Evolutionary conservation across 1,140 invertebrate genomes (phyloP).

Genomic region (Anagrus nilaparvatae): DNA sequence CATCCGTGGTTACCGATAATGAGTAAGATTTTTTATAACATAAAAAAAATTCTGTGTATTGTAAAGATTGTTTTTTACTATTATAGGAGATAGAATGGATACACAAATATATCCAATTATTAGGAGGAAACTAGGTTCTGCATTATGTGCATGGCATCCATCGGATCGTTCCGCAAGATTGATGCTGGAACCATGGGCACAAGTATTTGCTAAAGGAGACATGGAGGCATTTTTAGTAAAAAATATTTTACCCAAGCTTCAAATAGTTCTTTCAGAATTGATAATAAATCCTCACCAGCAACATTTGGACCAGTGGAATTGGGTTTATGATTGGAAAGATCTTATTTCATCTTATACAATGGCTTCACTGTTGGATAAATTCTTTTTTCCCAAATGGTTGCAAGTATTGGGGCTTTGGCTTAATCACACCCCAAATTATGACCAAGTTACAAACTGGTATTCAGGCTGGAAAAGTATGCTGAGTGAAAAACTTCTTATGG

Average conservation of each 20-base stretch:
- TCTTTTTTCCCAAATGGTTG: constrained; percentile 83
- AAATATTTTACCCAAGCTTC: constrained; percentile 86
- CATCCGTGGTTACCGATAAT: constrained; percentile 87
- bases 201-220: constrained; percentile 70
- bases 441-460: constrained; percentile 81
- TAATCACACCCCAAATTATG: constrained; percentile 68
- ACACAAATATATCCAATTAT: constrained; percentile 83
- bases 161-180: constrained; percentile 82
- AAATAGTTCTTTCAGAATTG: constrained; percentile 60
- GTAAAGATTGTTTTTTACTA: constrained; percentile 12
- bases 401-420: constrained; percentile 72
- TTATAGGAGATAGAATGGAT: constrained; percentile 52
- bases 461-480: constrained; percentile 77
- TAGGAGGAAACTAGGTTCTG: constrained; percentile 79
- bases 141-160: constrained; percentile 84
- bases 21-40: constrained; percentile 35
- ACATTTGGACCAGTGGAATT: constrained; percentile 70
- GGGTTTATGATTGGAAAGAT: constrained; percentile 80
- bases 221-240: constrained; percentile 79
- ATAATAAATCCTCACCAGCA: constrained; percentile 82
- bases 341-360: constrained; percentile 61
- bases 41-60: neutral
- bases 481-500: constrained; percentile 52
- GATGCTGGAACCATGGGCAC: constrained; percentile 89
- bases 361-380: constrained; percentile 65